Base-by-base conservation (phyloP, 2,888 invertebrate genomes). In the Drosophila prostipennis region DNA sequence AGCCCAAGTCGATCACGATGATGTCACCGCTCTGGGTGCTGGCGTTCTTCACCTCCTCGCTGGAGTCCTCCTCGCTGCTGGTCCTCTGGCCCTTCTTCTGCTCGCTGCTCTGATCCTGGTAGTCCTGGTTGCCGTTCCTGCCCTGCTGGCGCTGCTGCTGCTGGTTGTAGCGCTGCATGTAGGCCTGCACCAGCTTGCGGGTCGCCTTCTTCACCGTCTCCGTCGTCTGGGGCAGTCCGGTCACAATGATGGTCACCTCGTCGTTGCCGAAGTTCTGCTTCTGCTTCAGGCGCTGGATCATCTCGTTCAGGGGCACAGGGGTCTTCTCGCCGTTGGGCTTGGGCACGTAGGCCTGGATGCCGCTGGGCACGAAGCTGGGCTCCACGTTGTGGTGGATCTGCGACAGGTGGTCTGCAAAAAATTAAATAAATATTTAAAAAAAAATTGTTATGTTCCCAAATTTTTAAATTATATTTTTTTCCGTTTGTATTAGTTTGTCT, bases 231-330 rank as follows among this genome's bases (percentile, higher is more conserved):
- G 89, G 81, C 54, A 91, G 57, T 7, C 91, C 91, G 26, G 90
- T 89, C 14, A 91, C 78, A 46, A 89, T 81, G 68, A 91, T 80
- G 63, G 91, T 90, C 3, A 91, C 86, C 69, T 91, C 91, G 16
- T 91, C 86, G 40, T 79, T 58, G 29, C 80, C 89, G 36, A 91
- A 83, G 53, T 82, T 77, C 58, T 60, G 43, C 53, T 78, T 57
- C 68, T 79, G 79, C 71, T 89, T 87, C 53, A 81, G 23, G 1
- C 55, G 65, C 39, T 72, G 59, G 32, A 81, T 78, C 32, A 91
- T 68, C 49, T 90, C 76, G 69, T 71, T 80, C 32, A 90, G 51
- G 14, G 78, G 59, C 0, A 73, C 74, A 3, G 48, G 60, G 6
- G 70, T 61, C 60, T 76, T 76, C 8, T 86, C 73, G 13, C 89